Base-by-base conservation (phyloP, 2,888 invertebrate genomes). In the Prosapia bicincta region DNA sequence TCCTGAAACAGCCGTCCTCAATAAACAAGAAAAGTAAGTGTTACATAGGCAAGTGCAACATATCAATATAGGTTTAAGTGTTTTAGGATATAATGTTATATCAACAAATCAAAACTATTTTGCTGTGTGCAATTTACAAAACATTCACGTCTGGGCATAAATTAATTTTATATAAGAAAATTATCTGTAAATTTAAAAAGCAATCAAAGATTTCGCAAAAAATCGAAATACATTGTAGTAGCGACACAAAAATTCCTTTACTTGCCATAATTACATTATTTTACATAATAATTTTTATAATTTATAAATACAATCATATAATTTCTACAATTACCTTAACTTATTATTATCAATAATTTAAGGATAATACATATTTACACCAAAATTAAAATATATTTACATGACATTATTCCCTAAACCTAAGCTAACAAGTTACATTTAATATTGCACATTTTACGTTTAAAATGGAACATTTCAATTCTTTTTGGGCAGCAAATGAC, bases 211-310 rank as follows among this genome's bases (percentile, higher is more conserved):
- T 54, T 54, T 20, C 5, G n/a, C n/a, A 54, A 72, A 73, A 66
- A 76, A 75, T 38, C 66, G 73, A 38, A 75, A 69, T 75, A 72
- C 43, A 38, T 32, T 66, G n/a, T 68, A 66, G 67, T 69, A 76
- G 66, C 67, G 69, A 30, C 66, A 67, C 71, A 75, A 75, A 74
- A 71, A 72, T 65, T 69, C 30, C 65, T 74, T 74, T 69, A 69
- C 69, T 74, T 69, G 65, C 67, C 65, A 69, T 74, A 74, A 74
- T 74, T 74, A 74, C 74, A 74, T 69, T 74, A 74, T 69, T 74
- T 54, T 74, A 74, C 69, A 74, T 54, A 69, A 9, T 74, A n/a
- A n/a, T n/a, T n/a, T n/a, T n/a, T n/a, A 69, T 65, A 69, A 68
- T 74, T 69, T 69, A 74, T 69, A 74, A 74, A 74, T 74, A 74